A percentile compares a stretch with the other conserved stretches of the same genome.
phyloP scores from a whole-genome alignment of 1,140 invertebrate species.

The Drosophila ohnishii region DNA sequence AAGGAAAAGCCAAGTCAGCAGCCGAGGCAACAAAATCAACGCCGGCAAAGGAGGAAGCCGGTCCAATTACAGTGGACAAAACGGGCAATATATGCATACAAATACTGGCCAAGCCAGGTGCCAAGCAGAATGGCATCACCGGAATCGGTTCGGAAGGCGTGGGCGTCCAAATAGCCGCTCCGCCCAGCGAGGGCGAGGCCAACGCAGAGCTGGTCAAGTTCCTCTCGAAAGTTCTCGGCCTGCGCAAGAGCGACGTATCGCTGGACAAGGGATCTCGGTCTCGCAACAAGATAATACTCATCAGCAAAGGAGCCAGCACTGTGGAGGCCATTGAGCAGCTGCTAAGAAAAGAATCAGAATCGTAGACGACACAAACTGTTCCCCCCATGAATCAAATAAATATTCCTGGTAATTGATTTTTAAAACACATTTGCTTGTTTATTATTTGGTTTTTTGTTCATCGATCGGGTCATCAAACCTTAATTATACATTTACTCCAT shows the following conservation, averaged over 20 bases:
- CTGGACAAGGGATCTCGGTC: constrained; percentile 85
- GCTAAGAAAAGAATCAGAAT: constrained; percentile 66
- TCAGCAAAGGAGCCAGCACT: constrained; percentile 73
- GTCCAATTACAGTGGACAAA: constrained; percentile 85
- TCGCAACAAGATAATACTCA: constrained; percentile 78
- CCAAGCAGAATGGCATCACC: constrained; percentile 89
- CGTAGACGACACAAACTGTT: background rate
- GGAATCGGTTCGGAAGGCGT: constrained; percentile 84
- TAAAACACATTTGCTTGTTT: constrained; percentile 53
- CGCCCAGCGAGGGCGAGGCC: constrained; percentile 91
- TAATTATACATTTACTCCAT: constrained; percentile 45
- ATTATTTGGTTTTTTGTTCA: constrained; percentile 62
- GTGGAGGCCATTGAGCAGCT: constrained; percentile 54
- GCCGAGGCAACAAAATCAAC: constrained; percentile 12
- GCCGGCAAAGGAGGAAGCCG: constrained; percentile 42
- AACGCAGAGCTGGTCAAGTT: constrained; percentile 90
- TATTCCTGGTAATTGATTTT: constrained; percentile 12
- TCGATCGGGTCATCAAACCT: constrained; percentile 68
- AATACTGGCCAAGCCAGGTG: constrained; percentile 90
- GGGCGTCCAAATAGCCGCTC: constrained; percentile 89
- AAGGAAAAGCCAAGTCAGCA: constrained; percentile 61
- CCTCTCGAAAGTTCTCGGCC: constrained; percentile 86
- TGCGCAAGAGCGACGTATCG: constrained; percentile 88
- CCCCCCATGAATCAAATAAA: constrained; percentile 2
- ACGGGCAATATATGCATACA: constrained; percentile 86